Evolutionary conservation across 2,888 invertebrate species (phyloP), one percentile per base, ranked within the genome.

Genomic region (Xanthia icteritia): DNA sequence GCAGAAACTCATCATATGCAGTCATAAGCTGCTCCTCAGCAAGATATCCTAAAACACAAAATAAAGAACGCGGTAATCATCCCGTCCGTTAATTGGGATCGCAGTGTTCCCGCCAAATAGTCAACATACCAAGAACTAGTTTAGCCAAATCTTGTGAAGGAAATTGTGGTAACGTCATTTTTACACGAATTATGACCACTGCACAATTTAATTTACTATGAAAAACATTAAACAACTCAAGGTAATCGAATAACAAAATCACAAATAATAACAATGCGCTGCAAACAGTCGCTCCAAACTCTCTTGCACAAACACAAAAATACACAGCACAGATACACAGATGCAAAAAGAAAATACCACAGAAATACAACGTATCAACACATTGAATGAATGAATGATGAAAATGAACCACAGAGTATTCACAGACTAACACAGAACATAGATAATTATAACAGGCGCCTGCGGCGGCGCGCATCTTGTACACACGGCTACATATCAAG

Each of bases 11-110:
- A 92, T 96, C 96, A 89, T 97, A 97, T 0, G 95, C 96, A 51
- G 95, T 95, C 96, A 96, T 96, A 77, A 97, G 93, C 89, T 96
- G 95, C 89, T 97, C 96, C 83, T 97, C 97, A 48, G 95, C 95
- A 64, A 97, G 92, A 86, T 97, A 97, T 73, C 97, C 97, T 97
- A 90, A 54, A 91, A 90, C 69, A 82, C 51, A 79, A 77, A 76
- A 85, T 78, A 86, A 86, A 84, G 85, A 83, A 81, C 76, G 73
- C 81, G 77, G 70, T 73, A 73, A 84, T 75, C 70, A 80, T 67
- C 73, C 77, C 61, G 83, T 76, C 85, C 88, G 88, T 88, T 88
- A 81, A 20, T 74, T 71, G 76, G 79, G 79, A 77, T 77, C 78
- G 70, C 60, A 84, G 60, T 76, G 78, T 95, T 96, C 96, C 96